Percentiles rank a stretch among this genome's conserved stretches.
Evolutionary conservation across 2,888 invertebrate genomes (phyloP).

Genomic region (Mesoligia furuncula): DNA sequence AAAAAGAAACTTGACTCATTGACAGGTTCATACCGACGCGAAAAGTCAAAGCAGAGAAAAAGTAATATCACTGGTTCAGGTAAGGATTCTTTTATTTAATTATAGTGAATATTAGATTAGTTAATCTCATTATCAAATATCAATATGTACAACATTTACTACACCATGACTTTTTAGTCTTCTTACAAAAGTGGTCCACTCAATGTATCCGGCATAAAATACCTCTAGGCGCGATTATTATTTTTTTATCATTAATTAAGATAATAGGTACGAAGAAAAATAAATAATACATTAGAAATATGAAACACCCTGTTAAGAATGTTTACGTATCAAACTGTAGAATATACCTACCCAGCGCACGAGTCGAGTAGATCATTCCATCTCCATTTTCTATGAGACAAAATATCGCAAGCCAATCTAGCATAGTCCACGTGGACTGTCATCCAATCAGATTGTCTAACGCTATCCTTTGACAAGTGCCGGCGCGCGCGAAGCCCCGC

Average conservation of each 20-base stretch:
- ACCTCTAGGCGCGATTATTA: not conserved
- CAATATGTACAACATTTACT: no score
- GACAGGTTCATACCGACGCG: no score
- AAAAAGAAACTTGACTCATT: no score
- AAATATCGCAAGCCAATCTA: constrained; percentile 2
- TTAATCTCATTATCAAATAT: no score
- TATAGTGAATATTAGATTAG: no score
- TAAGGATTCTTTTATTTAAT: no score
- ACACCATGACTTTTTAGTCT: not conserved
- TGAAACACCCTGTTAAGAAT: not conserved
- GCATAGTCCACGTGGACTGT: constrained; percentile 1
- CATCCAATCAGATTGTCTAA: no score
- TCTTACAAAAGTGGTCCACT: not conserved
- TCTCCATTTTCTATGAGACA: not conserved
- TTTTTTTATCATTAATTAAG: not conserved
- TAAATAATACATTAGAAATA: not conserved
- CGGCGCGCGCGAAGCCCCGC: not conserved
- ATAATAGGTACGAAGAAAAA: not conserved
- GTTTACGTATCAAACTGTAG: not conserved
- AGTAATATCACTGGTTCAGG: no score
- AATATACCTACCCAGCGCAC: not conserved
- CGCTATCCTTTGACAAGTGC: not conserved
- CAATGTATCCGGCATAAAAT: not conserved
- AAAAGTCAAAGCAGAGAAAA: no score
- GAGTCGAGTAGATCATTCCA: not conserved